Conservation (phyloP, 1,140 invertebrate species). For the Charaxes varanes region DNA sequence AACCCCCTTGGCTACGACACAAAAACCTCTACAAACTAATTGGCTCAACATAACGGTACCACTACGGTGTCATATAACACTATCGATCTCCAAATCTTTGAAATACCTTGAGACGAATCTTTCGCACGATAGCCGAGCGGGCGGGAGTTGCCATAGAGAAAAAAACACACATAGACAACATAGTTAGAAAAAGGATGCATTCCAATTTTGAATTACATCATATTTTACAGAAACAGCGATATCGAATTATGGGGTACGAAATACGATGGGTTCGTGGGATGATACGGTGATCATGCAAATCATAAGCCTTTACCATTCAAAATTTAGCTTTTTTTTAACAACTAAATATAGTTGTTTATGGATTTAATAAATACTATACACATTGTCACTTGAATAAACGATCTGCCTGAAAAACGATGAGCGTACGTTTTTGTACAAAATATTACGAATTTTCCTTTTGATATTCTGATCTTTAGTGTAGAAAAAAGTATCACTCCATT, state of each 20-base stretch:
- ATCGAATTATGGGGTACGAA: constrained; percentile 11
- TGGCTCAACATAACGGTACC: constrained; percentile 47
- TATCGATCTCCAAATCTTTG: constrained; percentile 22
- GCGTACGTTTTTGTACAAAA: too few species aligned
- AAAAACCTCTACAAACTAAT: constrained; percentile 63
- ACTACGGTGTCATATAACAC: constrained; percentile 47
- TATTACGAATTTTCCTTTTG: too few species aligned
- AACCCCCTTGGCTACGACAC: constrained; percentile 73
- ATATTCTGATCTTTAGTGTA: too few species aligned
- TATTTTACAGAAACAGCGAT: constrained; percentile 9
- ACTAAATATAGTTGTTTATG: not conserved
- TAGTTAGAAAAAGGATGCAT: constrained; percentile 59
- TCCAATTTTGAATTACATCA: constrained; percentile 16
- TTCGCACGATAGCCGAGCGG: constrained; percentile 69
- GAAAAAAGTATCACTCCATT: too few species aligned
- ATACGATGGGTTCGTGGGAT: constrained; percentile 19
- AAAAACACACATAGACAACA: constrained; percentile 67
- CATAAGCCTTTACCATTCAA: constrained; percentile 16
- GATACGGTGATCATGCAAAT: constrained; percentile 36
- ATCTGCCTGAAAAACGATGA: too few species aligned
- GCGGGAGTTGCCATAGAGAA: constrained; percentile 64
- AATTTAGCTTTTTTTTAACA: not conserved
- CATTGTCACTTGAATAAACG: too few species aligned
- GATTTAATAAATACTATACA: too few species aligned
- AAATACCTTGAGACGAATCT: constrained; percentile 69